A percentile compares a stretch with the other conserved stretches of the same genome.
These are phyloP conservation scores for Bombus fervidus DNA, from an alignment of 1,140 invertebrate species.

Conservation along the genomic window DNA sequence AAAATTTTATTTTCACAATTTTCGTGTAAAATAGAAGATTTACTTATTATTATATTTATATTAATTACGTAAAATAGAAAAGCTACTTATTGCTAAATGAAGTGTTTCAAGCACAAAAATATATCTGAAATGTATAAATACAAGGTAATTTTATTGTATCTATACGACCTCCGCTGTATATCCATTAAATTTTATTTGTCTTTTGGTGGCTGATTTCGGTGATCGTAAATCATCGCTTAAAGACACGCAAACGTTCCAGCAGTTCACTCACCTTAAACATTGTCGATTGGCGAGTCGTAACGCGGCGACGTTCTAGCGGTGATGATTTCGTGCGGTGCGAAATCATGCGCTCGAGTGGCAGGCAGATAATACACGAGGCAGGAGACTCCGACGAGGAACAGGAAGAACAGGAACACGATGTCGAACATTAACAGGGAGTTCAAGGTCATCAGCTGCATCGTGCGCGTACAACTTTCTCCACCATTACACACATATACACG, in stretches of 20 bases:
- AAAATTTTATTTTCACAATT: no score
- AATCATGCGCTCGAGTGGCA: constrained; percentile 77
- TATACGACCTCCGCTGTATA: no score
- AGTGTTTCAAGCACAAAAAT: no score
- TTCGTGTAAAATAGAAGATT: no score
- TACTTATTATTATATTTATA: no score
- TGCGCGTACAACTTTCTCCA: constrained; percentile 72
- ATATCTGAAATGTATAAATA: no score
- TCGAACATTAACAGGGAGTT: constrained; percentile 94
- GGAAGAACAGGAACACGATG: constrained; percentile 92
- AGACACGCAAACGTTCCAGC: background rate
- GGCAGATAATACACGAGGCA: constrained; percentile 91
- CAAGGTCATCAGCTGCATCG: constrained; percentile 91
- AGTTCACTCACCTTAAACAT: constrained; percentile 79
- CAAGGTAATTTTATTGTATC: no score
- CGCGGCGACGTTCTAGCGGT: constrained; percentile 73
- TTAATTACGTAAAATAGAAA: no score
- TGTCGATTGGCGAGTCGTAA: constrained; percentile 76
- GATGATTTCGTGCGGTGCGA: constrained; percentile 78
- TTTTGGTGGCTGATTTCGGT: no score
- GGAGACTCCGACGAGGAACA: constrained; percentile 91
- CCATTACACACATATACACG: constrained; percentile 74
- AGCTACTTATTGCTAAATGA: no score
- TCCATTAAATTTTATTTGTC: no score
- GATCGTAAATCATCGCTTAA: no score